These are phyloP conservation scores for Malthinus seriepunctatus DNA, from an alignment of 2,888 invertebrate genomes.

Conservation along the genomic window DNA sequence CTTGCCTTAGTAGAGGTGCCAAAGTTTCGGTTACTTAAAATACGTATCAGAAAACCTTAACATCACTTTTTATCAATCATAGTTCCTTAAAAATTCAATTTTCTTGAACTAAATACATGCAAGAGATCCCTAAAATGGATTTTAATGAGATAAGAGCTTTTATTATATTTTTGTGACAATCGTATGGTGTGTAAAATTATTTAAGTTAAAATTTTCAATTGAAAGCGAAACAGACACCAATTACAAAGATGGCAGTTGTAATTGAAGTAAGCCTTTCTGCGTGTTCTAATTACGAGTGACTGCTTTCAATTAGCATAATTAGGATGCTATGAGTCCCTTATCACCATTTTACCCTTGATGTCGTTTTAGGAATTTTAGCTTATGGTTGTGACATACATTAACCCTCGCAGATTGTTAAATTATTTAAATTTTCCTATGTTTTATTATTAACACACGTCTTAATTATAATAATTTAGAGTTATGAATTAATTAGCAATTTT, in stretches of 20 bases:
- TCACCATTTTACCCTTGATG: slow-evolving; percentile 24
- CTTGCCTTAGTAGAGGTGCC: too few species aligned
- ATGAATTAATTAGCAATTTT: too few species aligned
- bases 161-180: too few species aligned
- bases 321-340: slow-evolving; percentile 27
- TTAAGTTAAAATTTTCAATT: slow-evolving; percentile 23
- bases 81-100: too few species aligned
- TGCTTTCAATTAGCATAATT: slow-evolving; percentile 31
- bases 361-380: slow-evolving; percentile 23
- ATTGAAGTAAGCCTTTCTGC: slow-evolving; percentile 28
- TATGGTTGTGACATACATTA: slow-evolving; percentile 27
- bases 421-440: slow-evolving; percentile 1
- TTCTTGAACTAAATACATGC: too few species aligned
- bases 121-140: too few species aligned
- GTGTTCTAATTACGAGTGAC: slow-evolving; percentile 30
- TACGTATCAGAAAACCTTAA: too few species aligned
- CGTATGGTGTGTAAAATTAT: slow-evolving; percentile 5
- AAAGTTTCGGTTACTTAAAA: too few species aligned
- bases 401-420: slow-evolving; percentile 11
- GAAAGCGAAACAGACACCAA: slow-evolving; percentile 27
- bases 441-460: too few species aligned
- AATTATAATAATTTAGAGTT: too few species aligned
- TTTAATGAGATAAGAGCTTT: too few species aligned
- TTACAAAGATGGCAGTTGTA: slow-evolving; percentile 29
- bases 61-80: too few species aligned